phyloP scores from a whole-genome alignment of 1,140 invertebrate species.

The Atta colombica region DNA sequence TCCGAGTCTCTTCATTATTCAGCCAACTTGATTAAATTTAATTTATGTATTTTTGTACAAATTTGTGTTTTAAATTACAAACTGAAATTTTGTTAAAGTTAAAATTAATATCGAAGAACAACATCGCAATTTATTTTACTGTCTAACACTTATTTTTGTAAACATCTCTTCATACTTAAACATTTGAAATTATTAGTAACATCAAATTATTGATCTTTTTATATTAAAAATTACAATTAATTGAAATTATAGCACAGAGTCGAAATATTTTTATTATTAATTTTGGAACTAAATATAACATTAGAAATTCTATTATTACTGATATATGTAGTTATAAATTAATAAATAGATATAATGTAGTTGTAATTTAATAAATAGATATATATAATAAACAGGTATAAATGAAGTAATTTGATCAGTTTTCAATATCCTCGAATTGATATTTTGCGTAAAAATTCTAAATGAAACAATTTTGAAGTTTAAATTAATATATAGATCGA shows the following conservation, averaged over 20 bases:
- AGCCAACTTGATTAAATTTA: neutral
- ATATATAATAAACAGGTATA: neutral
- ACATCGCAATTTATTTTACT: neutral
- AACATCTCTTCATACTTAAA: neutral
- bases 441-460: neutral
- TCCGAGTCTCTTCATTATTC: neutral
- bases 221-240: neutral
- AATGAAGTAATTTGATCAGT: neutral
- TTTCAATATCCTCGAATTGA: neutral
- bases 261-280: neutral
- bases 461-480: slow-evolving; percentile 4
- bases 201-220: neutral
- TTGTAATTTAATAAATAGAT: neutral
- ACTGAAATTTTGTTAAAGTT: slow-evolving; percentile 14
- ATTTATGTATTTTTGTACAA: neutral
- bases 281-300: neutral
- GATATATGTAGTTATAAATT: neutral
- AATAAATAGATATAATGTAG: neutral
- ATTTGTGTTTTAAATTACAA: neutral
- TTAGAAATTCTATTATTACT: neutral
- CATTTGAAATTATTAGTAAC: neutral
- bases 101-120: slow-evolving; percentile 8
- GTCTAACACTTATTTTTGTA: neutral
- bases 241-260: neutral
- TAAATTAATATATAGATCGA: slow-evolving; percentile 28